Evolutionary conservation across 1,140 invertebrate genomes (phyloP).

Genomic region (Meloidogyne floridensis): DNA sequence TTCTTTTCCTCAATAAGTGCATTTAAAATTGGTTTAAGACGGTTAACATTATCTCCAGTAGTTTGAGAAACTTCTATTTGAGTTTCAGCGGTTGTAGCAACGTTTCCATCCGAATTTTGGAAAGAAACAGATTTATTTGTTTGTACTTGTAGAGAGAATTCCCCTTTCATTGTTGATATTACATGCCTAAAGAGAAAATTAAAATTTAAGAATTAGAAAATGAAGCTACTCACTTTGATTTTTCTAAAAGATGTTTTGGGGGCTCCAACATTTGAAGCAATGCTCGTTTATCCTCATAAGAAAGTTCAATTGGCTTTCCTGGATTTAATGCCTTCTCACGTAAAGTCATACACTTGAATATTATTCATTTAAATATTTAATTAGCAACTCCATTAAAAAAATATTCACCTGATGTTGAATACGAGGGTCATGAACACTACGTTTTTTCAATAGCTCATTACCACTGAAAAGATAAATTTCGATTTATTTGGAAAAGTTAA

Average conservation of each 20-base stretch:
- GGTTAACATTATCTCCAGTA: background rate
- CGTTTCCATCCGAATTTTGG: background rate
- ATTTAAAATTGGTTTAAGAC: background rate
- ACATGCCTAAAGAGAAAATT: background rate
- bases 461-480: slow-evolving; percentile 16
- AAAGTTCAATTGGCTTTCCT: slow-evolving; percentile 11
- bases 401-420: slow-evolving; percentile 7
- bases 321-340: slow-evolving; percentile 41
- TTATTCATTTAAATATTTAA: background rate
- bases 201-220: no score
- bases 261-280: slow-evolving; percentile 39
- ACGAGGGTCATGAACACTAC: slow-evolving; percentile 23
- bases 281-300: slow-evolving; percentile 25
- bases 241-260: slow-evolving; percentile 32
- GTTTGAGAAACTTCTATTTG: background rate
- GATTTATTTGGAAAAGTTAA: background rate
- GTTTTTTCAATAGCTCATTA: slow-evolving; percentile 21
- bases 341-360: slow-evolving; percentile 30
- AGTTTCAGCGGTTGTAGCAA: background rate
- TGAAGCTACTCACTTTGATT: slow-evolving; percentile 20
- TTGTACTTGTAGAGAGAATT: background rate
- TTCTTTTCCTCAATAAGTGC: background rate
- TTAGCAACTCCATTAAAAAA: background rate
- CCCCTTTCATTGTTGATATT: background rate
- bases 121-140: background rate